A percentile compares a stretch with the other conserved stretches of the same genome.
Conservation (phyloP, 2,888 invertebrate species). For the Griposia aprilina region DNA sequence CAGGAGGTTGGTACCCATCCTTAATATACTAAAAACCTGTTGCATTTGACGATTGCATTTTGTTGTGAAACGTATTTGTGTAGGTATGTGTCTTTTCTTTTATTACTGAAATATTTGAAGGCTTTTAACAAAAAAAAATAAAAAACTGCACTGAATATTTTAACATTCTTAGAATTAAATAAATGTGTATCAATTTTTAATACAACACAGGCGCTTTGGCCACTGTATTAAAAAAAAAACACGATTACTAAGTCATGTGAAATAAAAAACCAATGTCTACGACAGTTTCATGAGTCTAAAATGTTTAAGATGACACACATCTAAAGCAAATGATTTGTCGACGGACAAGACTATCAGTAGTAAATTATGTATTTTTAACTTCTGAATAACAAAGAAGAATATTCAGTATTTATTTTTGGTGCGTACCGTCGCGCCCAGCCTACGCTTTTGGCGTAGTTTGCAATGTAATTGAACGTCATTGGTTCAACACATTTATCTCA, state of each 20-base stretch:
- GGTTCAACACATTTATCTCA: constrained; percentile 37
- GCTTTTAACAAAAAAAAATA: no score
- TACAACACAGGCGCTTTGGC: background rate
- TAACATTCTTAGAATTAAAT: background rate
- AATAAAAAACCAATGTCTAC: constrained; percentile 9
- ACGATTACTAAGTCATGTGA: background rate
- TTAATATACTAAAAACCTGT: background rate
- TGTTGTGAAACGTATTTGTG: background rate
- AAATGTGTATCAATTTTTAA: background rate
- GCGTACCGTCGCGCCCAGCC: constrained; percentile 57
- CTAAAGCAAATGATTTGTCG: constrained; percentile 20
- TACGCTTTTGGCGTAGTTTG: constrained; percentile 67
- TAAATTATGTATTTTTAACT: constrained; percentile 55
- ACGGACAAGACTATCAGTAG: constrained; percentile 39
- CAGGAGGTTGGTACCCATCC: background rate
- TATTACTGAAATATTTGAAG: background rate
- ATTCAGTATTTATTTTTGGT: constrained; percentile 62
- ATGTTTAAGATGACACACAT: constrained; percentile 31
- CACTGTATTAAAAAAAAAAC: background rate
- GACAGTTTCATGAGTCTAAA: background rate
- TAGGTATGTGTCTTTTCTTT: background rate
- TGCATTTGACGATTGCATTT: background rate
- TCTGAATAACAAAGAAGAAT: constrained; percentile 62
- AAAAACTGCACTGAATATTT: no score
- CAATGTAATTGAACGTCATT: constrained; percentile 58